phyloP scores from a whole-genome alignment of 2,113 vertebrate species.

The Eurystomus gularis region DNA sequence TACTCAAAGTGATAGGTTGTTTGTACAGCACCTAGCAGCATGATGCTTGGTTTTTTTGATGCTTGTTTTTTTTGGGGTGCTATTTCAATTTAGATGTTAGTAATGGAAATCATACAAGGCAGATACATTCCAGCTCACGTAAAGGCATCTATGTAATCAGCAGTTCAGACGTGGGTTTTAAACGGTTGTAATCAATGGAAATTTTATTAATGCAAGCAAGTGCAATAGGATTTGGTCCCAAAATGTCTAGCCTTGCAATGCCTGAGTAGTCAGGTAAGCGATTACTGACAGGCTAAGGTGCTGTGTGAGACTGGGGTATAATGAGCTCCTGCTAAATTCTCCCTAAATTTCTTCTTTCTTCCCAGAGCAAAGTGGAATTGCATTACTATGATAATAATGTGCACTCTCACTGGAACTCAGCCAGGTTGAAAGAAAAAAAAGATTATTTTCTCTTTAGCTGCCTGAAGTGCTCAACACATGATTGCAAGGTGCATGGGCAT shows the following conservation, averaged over 20 bases:
- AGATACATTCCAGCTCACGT: not conserved
- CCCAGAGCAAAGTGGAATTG: not conserved
- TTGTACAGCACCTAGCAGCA: not conserved
- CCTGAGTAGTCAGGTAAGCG: not conserved
- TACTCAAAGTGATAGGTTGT: not conserved
- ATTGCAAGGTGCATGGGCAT: not conserved
- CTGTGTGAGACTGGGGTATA: not conserved
- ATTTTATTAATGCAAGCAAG: not conserved
- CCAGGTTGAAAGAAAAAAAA: not conserved
- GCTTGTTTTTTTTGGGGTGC: not conserved
- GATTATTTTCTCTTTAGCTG: not conserved
- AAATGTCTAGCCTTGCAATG: not conserved
- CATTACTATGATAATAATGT: not conserved
- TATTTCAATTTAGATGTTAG: not conserved
- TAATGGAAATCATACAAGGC: not conserved
- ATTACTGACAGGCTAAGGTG: not conserved
- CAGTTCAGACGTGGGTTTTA: not conserved
- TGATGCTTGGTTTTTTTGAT: not conserved
- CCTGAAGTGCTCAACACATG: not conserved
- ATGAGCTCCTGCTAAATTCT: not conserved
- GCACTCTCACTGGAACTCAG: not conserved
- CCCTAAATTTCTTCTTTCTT: not conserved
- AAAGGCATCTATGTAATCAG: not conserved
- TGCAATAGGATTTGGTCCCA: not conserved
- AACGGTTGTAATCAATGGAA: not conserved